Evolutionary conservation across 2,797 vertebrate species (phyloP).

Genomic region (Microcaecilia unicolor): DNA sequence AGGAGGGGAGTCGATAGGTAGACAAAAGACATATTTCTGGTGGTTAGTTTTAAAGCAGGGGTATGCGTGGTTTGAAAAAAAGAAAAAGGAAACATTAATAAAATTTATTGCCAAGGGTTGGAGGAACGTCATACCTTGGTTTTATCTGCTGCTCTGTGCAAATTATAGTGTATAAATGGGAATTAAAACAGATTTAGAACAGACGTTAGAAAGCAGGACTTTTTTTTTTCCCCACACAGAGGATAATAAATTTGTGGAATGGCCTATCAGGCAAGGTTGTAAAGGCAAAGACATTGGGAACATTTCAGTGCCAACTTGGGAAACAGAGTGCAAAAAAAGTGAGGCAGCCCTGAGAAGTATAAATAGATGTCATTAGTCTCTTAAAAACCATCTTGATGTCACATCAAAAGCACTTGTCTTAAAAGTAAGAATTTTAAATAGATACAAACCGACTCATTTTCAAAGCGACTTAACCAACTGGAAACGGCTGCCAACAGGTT

Average conservation of each 20-base stretch:
- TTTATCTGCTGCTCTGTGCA: slow-evolving; percentile 41
- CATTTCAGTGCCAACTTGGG: slow-evolving; percentile 22
- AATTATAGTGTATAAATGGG: slow-evolving; percentile 42
- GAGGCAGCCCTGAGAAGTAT: too few relatives aligned
- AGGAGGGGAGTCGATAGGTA: too few relatives aligned
- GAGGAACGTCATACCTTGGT: slow-evolving; percentile 41
- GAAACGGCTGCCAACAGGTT: too few relatives aligned
- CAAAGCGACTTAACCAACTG: too few relatives aligned
- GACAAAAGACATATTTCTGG: too few relatives aligned
- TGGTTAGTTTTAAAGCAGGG: slow-evolving; percentile 39
- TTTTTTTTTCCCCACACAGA: slow-evolving; percentile 35
- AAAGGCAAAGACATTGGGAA: slow-evolving; percentile 29
- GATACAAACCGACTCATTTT: too few relatives aligned
- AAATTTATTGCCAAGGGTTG: slow-evolving; percentile 38
- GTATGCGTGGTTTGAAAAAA: slow-evolving; percentile 35
- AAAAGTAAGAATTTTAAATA: too few relatives aligned
- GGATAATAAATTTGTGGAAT: slow-evolving; percentile 37
- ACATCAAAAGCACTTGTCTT: too few relatives aligned
- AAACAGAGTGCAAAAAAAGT: slow-evolving; percentile 10
- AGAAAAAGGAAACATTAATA: slow-evolving; percentile 35
- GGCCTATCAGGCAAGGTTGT: slow-evolving; percentile 33
- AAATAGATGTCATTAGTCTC: slow-evolving; percentile 6
- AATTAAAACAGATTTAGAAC: slow-evolving; percentile 46
- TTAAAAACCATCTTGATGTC: slow-evolving; percentile 9
- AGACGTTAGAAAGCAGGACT: slow-evolving; percentile 30